phyloP scores from a whole-genome alignment of 1,140 invertebrate species.

The Pseudobourletiella spinata region DNA sequence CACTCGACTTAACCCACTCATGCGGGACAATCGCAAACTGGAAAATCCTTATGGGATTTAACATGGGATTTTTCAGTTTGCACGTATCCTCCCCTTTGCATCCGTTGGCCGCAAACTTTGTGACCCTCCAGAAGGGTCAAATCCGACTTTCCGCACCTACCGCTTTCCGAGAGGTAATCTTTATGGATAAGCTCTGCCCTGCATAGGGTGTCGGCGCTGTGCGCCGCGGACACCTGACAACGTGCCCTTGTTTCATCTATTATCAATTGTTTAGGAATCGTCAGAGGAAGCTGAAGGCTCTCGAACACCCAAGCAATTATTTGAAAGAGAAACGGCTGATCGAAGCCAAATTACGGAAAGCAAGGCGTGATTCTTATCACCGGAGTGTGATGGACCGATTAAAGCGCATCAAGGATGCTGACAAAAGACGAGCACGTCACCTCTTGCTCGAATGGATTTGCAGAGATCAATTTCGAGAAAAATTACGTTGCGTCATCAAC shows the following conservation, averaged over 20 bases:
- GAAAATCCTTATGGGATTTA: no score
- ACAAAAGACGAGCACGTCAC: not conserved
- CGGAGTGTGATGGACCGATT: not conserved
- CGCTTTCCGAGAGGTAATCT: no score
- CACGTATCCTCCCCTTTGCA: no score
- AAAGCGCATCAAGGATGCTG: not conserved
- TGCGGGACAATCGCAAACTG: no score
- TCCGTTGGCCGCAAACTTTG: no score
- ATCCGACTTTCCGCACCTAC: no score
- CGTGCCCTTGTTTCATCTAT: not conserved
- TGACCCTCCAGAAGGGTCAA: no score
- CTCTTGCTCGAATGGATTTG: constrained; percentile 12
- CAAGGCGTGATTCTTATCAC: not conserved
- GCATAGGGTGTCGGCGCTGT: no score
- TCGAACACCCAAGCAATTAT: constrained; percentile 6
- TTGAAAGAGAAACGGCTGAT: not conserved
- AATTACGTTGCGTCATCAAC: not conserved
- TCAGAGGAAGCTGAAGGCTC: not conserved
- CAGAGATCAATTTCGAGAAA: constrained; percentile 6
- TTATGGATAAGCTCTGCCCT: no score
- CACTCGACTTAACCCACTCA: no score
- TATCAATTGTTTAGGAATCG: not conserved
- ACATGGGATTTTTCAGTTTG: no score
- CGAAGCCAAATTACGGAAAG: constrained; percentile 1
- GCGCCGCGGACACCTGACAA: no score